Evolutionary conservation across 2,888 invertebrate genomes (phyloP).

Genomic region (Thecophora atra): DNA sequence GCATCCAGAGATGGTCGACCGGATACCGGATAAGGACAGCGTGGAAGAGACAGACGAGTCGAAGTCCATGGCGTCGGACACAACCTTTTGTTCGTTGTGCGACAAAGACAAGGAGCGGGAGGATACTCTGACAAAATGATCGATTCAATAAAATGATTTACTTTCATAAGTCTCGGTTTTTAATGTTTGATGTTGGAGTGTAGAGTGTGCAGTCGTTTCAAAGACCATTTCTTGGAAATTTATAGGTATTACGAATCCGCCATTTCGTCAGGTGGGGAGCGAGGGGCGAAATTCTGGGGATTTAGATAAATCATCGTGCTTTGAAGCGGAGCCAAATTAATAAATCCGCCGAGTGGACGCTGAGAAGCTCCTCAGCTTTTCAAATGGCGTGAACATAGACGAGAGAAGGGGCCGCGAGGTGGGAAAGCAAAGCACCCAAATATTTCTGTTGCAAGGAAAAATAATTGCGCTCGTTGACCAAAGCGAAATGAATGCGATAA

Average conservation of each 20-base stretch:
- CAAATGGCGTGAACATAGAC: neutral
- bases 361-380: slow-evolving; percentile 3
- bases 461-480: slow-evolving; percentile 14
- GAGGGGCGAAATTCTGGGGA: neutral
- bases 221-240: neutral
- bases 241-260: neutral
- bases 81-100: too few relatives aligned
- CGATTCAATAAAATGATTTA: neutral
- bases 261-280: slow-evolving; percentile 16
- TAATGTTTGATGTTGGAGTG: neutral
- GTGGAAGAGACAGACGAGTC: neutral
- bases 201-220: neutral
- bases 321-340: slow-evolving; percentile 16
- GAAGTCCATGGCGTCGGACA: too few relatives aligned
- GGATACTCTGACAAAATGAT: too few relatives aligned
- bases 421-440: neutral
- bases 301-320: slow-evolving; percentile 22
- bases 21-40: neutral
- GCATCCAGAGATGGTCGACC: slow-evolving; percentile 32
- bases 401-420: neutral
- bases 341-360: slow-evolving; percentile 33
- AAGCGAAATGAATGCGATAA: slow-evolving; percentile 20
- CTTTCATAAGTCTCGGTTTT: neutral
- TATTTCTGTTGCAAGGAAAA: neutral
- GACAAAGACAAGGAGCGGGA: neutral